Base-by-base conservation (phyloP, 53 echinoderm and acorn worm species). In the Echinometra lucunter region DNA sequence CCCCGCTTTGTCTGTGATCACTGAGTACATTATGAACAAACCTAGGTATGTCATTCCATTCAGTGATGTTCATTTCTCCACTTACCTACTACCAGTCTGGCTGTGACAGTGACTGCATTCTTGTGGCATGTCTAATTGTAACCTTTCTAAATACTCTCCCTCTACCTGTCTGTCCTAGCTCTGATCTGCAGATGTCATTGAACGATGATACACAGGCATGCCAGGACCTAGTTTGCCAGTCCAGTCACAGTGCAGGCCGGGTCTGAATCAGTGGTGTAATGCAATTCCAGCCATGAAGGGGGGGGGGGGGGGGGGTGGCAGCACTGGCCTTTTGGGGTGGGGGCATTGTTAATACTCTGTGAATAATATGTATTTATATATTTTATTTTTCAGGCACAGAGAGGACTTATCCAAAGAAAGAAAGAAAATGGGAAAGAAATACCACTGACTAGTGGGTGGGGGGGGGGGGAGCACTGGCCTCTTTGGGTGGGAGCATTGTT, bases 101-200 rank as follows among this genome's bases (percentile, higher is more conserved):
- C 57, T 89, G 60, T 57, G 89, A 40, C 89, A 89, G 58, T 58
- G 60, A 40, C 57, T 49, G 38, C 89, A 89, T 89, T 89, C 89
- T 57, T 57, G 37, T 60, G 89, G 89, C 89, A 89, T 89, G 89
- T 60, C 47, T 53, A 47, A 85, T 85, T 89, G 89, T 89, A 89
- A 89, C 89, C 63, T 89, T 89, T 60, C 12, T 53, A 47, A 85
- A 85, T 85, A 85, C 21, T 49, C 21, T 49, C 85, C 19, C 85
- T 49, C 83, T 83, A 49, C 83, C 25, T 83, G 83, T 83, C 83
- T 13, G n/a, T n/a, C n/a, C n/a, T n/a, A n/a, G n/a, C n/a, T n/a
- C n/a, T n/a, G n/a, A n/a, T 12, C 6, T 47, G 83, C 83, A 83
- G 47, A 83, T 83, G 45, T 49, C 83, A 47, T 83, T 35, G 83